Evolutionary conservation across 2,113 vertebrate species (phyloP), one percentile per base, ranked within the genome.

Genomic region (Ceyx cyanopectus): DNA sequence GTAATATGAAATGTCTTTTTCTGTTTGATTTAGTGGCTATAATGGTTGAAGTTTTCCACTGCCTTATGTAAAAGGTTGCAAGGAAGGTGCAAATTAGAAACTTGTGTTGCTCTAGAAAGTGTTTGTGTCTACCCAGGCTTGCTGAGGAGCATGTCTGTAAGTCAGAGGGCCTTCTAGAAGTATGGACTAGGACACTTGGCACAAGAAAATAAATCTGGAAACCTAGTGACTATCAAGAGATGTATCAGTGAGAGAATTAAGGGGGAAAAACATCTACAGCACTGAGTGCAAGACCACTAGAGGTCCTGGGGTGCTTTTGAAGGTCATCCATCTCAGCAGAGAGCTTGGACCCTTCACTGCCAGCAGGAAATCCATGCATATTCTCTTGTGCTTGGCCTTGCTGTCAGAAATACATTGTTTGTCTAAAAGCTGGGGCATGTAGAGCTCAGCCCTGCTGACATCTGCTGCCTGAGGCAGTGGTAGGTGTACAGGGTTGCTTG

Each of bases 401-500:
- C 10, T 45, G 58, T 18, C 63, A 23, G 27, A 17, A 76, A 37
- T 24, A 15, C 45, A 32, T 16, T 26, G 4, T 7, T 8, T 48
- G 22, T 18, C 74, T 56, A 62, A 45, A 70, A 27, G 19, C 21
- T 24, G 0, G 4, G 57, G 29, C 7, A 1, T 1, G 6, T 6
- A 11, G 34, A 56, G 40, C 37, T 68, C 34, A 24, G 69, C 56
- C n/a, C 54, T 6, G 7, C 45, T 6, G 43, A 12, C 15, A n/a
- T 7, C n/a, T 7, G 13, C 23, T 12, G 17, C 65, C 32, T 10
- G 1, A 7, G 32, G 41, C 54, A 6, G 30, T 2, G 9, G 7
- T 6, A 3, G 6, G 1, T 2, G 12, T 3, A 7, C 1, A 0
- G 67, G 10, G 6, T 34, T 1, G 0, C 34, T 32, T 29, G 14